These are phyloP conservation scores for Iphiclides podalirius DNA, from an alignment of 2,888 invertebrate genomes.

Conservation along the genomic window DNA sequence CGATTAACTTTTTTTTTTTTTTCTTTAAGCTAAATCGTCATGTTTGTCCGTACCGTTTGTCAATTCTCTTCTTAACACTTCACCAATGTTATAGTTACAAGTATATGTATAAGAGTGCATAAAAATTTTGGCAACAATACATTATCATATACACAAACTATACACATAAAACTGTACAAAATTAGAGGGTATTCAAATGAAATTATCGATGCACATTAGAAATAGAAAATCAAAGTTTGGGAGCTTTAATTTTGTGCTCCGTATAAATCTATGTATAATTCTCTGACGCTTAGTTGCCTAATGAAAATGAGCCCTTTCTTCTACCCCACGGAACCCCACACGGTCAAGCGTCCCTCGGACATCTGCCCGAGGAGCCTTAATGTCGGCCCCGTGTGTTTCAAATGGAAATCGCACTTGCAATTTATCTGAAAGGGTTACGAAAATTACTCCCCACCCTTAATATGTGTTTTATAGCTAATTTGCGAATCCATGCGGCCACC, in stretches of 20 bases:
- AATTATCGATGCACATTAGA: too few species aligned
- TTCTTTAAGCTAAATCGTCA: too few species aligned
- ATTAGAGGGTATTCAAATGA: too few species aligned
- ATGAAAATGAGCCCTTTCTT: constrained; percentile 79
- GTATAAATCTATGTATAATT: constrained; percentile 64
- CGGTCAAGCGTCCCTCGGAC: constrained; percentile 56
- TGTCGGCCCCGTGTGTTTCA: constrained; percentile 58
- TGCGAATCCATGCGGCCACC: constrained; percentile 11
- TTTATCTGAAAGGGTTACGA: constrained; percentile 72
- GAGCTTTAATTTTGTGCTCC: constrained; percentile 40
- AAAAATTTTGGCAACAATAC: too few species aligned
- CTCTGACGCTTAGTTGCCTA: constrained; percentile 60
- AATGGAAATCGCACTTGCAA: constrained; percentile 72
- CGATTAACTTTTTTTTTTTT: too few species aligned
- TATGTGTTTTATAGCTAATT: constrained; percentile 44
- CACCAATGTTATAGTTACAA: too few species aligned
- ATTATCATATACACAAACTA: too few species aligned
- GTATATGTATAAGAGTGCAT: too few species aligned
- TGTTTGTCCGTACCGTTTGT: too few species aligned
- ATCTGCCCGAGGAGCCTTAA: constrained; percentile 56
- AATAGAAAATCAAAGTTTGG: constrained; percentile 45
- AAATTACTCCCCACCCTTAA: constrained; percentile 47
- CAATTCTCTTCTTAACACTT: too few species aligned
- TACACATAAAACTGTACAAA: too few species aligned
- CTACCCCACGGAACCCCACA: constrained; percentile 38